Conservation (phyloP, 2,113 vertebrate species). For the Xenopus tropicalis region UCB_Xtro_10.0 CM004446.2:92331501-92332000, state of each 20-base stretch:
- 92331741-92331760: background rate
- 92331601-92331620: too few species aligned
- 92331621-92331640: too few species aligned
- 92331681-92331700: background rate
- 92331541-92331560: too few species aligned
- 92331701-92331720: background rate
- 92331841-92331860: slow-evolving; percentile 44
- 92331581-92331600: too few species aligned
- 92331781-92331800: slow-evolving; percentile 29
- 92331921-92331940: background rate
- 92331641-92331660: too few species aligned
- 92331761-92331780: slow-evolving; percentile 54
- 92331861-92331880: slow-evolving; percentile 48
- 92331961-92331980: too few species aligned
- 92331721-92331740: background rate
- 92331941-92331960: background rate
- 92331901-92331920: background rate
- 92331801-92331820: slow-evolving; percentile 56
- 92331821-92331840: background rate
- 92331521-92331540: too few species aligned
- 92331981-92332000: too few species aligned
- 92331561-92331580: too few species aligned
- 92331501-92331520: too few species aligned
- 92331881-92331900: slow-evolving; percentile 45
- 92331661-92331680: background rate